Conservation (phyloP, 2,888 invertebrate genomes). For the Linhomoeus sp. region DNA sequence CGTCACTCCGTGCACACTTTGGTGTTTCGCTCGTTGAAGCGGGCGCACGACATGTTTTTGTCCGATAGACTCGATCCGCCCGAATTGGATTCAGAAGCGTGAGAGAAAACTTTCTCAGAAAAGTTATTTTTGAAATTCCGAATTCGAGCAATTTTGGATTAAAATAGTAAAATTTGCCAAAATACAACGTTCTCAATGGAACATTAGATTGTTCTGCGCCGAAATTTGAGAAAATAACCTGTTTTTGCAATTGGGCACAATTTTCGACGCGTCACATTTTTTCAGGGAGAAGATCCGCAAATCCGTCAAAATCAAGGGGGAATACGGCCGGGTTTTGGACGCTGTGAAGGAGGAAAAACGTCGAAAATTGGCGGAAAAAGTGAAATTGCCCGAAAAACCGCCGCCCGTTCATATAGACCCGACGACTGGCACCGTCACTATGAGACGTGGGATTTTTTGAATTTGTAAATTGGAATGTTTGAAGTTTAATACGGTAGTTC, state of each 20-base stretch:
- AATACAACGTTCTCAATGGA: no score
- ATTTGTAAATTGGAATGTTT: background rate
- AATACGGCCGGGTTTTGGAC: constrained; percentile 62
- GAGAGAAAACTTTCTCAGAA: no score
- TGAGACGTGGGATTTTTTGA: background rate
- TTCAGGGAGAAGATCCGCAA: constrained; percentile 50
- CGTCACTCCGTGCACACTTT: constrained; percentile 88
- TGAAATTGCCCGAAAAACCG: constrained; percentile 10
- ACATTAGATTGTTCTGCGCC: constrained; percentile 1
- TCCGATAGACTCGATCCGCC: constrained; percentile 69
- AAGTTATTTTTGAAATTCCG: no score
- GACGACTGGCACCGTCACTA: background rate
- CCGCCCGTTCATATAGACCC: constrained; percentile 1
- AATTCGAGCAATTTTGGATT: no score
- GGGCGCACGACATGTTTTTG: constrained; percentile 92
- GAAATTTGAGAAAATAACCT: no score
- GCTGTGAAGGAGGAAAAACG: constrained; percentile 40
- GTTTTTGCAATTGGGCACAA: no score
- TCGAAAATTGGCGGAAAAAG: constrained; percentile 16
- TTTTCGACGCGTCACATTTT: no score
- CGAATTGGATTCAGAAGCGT: constrained; percentile 49
- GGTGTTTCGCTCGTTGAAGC: constrained; percentile 82
- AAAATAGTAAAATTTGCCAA: no score
- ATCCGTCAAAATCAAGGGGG: constrained; percentile 56
- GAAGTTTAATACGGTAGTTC: no score